Conservation (phyloP, 2,797 vertebrate genomes). For the Podargus strigoides region DNA sequence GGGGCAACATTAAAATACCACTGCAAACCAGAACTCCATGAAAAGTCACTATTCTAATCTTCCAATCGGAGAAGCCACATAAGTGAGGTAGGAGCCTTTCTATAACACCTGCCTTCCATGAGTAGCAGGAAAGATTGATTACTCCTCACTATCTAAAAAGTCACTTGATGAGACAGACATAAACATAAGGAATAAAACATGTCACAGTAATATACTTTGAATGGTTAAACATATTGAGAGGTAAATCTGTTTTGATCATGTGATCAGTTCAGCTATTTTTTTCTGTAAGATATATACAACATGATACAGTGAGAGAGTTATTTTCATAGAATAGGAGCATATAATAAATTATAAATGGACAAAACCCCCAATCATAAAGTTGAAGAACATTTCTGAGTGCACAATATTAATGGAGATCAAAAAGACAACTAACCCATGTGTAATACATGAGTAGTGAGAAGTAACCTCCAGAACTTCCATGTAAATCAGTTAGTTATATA, state of each 20-base stretch:
- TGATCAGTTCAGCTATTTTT: neutral
- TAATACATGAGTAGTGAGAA: constrained; percentile 55
- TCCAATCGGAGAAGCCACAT: neutral
- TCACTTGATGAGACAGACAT: neutral
- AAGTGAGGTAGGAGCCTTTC: neutral
- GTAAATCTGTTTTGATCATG: neutral
- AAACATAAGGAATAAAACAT: neutral
- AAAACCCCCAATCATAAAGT: constrained; percentile 14
- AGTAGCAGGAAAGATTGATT: neutral
- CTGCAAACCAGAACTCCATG: neutral
- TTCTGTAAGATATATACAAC: neutral
- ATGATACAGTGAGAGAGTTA: neutral
- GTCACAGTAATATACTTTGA: neutral
- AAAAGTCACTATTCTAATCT: neutral
- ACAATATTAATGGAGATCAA: constrained; percentile 56
- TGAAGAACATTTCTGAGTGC: constrained; percentile 31
- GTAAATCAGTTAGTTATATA: constrained; percentile 63
- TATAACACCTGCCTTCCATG: neutral
- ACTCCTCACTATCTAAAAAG: neutral
- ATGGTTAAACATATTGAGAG: neutral
- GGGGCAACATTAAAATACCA: neutral
- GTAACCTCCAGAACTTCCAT: constrained; percentile 51
- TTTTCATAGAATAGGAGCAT: neutral
- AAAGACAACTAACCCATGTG: constrained; percentile 47
- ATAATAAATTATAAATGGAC: neutral